phyloP scores from a whole-genome alignment of 2,797 vertebrate genomes.

The Nannoperca obscura region DNA sequence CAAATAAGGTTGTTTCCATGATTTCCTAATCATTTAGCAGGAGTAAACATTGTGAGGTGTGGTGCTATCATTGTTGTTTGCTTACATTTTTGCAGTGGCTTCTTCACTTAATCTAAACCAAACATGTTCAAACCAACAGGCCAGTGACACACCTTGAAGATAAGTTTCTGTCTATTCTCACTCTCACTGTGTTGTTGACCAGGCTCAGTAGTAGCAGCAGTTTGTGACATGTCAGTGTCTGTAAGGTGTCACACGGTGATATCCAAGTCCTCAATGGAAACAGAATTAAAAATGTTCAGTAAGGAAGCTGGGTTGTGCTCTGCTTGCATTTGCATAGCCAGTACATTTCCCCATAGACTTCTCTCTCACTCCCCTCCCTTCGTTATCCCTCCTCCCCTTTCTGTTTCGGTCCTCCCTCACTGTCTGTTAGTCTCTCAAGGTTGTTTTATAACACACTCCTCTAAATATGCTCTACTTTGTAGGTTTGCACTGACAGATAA shows the following conservation, averaged over 20 bases:
- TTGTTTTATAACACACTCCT: slow-evolving; percentile 29
- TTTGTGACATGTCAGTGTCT: slow-evolving; percentile 26
- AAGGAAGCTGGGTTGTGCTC: slow-evolving; percentile 17
- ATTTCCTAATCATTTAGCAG: neutral
- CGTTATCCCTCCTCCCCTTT: slow-evolving; percentile 46
- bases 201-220: neutral
- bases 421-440: slow-evolving; percentile 37
- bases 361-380: slow-evolving; percentile 25
- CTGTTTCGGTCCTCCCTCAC: slow-evolving; percentile 32
- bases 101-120: neutral
- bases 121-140: neutral
- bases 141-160: neutral
- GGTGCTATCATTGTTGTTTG: neutral
- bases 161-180: neutral
- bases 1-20: neutral
- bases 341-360: slow-evolving; percentile 41
- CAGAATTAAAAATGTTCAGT: slow-evolving; percentile 6
- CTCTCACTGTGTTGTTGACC: neutral
- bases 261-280: neutral
- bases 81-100: neutral
- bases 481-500: slow-evolving; percentile 6
- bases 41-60: neutral
- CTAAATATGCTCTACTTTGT: slow-evolving; percentile 19
- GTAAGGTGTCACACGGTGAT: slow-evolving; percentile 1
- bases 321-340: slow-evolving; percentile 48